Percentiles rank a stretch among this genome's conserved stretches.
These are phyloP conservation scores for Ginglymostoma cirratum DNA, from an alignment of 2,113 vertebrate genomes.

Conservation along the genomic window DNA sequence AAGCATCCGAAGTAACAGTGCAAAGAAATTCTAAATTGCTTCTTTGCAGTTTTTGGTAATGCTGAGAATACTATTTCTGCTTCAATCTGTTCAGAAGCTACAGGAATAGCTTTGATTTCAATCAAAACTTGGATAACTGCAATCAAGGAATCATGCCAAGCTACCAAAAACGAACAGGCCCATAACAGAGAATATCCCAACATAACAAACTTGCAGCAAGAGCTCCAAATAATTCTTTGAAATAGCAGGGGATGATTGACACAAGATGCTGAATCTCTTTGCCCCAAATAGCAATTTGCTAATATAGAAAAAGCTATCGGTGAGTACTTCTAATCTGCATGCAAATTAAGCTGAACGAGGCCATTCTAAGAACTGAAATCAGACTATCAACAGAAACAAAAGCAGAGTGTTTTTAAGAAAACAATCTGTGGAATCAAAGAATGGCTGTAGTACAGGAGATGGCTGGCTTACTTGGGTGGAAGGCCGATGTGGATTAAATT, in stretches of 20 bases:
- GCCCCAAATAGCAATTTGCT: background rate
- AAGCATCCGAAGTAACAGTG: background rate
- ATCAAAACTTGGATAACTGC: background rate
- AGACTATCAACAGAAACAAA: background rate
- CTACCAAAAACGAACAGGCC: background rate
- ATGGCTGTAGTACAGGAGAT: background rate
- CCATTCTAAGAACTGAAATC: background rate
- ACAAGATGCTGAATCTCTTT: background rate
- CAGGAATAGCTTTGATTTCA: background rate
- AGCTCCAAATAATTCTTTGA: background rate
- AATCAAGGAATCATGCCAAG: background rate
- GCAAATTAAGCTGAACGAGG: background rate
- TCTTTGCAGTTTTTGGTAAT: background rate
- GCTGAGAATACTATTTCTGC: background rate
- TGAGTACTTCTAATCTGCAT: background rate
- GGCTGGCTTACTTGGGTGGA: no score
- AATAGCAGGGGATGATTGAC: background rate
- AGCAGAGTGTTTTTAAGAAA: background rate
- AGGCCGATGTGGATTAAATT: no score
- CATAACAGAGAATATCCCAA: background rate
- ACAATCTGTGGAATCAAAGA: background rate
- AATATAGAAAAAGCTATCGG: background rate
- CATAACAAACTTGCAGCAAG: background rate
- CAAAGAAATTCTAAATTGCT: background rate
- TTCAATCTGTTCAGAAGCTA: background rate